A percentile compares a stretch with the other conserved stretches of the same genome.
Conservation (phyloP, 2,888 invertebrate genomes). For the Agrochola circellaris region DNA sequence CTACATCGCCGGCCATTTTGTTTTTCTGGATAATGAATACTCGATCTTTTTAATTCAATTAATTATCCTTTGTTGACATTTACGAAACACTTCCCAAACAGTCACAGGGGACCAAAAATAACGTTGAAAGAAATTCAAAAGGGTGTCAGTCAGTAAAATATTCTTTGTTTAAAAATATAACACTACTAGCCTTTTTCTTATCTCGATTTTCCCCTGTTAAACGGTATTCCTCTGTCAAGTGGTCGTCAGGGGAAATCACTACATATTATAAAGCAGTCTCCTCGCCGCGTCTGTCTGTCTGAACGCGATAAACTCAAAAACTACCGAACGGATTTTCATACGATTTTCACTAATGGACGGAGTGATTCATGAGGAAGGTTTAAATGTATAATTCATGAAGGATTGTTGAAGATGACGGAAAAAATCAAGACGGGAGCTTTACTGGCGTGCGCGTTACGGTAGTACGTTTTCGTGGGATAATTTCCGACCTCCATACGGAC, state of each 20-base stretch:
- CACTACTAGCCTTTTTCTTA: neutral
- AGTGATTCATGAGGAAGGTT: too few species aligned
- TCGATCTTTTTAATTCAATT: constrained; percentile 8
- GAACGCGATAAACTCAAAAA: too few species aligned
- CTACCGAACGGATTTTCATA: too few species aligned
- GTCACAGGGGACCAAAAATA: neutral
- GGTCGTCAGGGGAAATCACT: constrained; percentile 17
- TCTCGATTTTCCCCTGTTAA: constrained; percentile 2
- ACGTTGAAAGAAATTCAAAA: neutral
- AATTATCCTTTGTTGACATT: neutral
- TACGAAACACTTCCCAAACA: neutral
- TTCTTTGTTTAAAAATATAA: constrained; percentile 10
- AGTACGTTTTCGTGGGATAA: too few species aligned
- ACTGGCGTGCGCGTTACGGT: too few species aligned
- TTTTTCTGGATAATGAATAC: neutral
- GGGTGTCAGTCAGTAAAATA: constrained; percentile 8
- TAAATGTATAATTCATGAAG: too few species aligned
- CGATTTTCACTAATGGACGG: too few species aligned
- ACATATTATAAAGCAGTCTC: too few species aligned
- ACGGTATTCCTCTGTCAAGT: constrained; percentile 10
- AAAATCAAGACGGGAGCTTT: too few species aligned
- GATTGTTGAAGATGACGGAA: too few species aligned
- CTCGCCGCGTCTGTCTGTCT: too few species aligned
- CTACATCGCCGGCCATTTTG: neutral
- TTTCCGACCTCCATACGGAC: too few species aligned